These are phyloP conservation scores for Mylabris sibirica DNA, from an alignment of 2,888 invertebrate species.

Conservation along the genomic window DNA sequence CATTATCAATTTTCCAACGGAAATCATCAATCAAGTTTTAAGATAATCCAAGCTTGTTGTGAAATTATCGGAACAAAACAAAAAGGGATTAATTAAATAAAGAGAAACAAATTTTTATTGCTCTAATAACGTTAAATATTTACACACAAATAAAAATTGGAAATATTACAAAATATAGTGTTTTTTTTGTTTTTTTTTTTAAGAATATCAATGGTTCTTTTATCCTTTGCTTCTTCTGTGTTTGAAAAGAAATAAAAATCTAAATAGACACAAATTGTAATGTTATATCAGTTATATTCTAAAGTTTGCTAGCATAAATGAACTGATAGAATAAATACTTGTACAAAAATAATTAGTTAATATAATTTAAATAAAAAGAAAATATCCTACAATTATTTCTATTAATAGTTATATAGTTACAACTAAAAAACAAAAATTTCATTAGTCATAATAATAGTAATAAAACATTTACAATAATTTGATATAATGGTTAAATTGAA, in stretches of 20 bases:
- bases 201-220: not conserved
- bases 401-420: not conserved
- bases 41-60: not conserved
- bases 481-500: not conserved
- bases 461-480: constrained; percentile 14
- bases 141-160: constrained; percentile 49
- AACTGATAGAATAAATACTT: constrained; percentile 40
- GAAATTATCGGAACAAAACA: not conserved
- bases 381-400: not conserved
- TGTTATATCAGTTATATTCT: not conserved
- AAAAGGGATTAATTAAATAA: constrained; percentile 28
- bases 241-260: not conserved
- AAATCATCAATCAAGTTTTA: not conserved
- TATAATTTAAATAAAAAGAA: not conserved
- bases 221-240: not conserved
- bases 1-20: not conserved
- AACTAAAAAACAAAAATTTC: constrained; percentile 1
- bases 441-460: not conserved
- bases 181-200: constrained; percentile 18
- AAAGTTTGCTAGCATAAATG: not conserved
- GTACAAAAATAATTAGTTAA: constrained; percentile 44
- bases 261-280: not conserved
- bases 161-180: constrained; percentile 26
- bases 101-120: constrained; percentile 49
- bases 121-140: constrained; percentile 50